Percentiles rank a stretch among this genome's conserved stretches.
These are phyloP conservation scores for Palythoa caribaeorum DNA, from an alignment of 92 coral and sea anemone species.

Conservation along the genomic window DNA sequence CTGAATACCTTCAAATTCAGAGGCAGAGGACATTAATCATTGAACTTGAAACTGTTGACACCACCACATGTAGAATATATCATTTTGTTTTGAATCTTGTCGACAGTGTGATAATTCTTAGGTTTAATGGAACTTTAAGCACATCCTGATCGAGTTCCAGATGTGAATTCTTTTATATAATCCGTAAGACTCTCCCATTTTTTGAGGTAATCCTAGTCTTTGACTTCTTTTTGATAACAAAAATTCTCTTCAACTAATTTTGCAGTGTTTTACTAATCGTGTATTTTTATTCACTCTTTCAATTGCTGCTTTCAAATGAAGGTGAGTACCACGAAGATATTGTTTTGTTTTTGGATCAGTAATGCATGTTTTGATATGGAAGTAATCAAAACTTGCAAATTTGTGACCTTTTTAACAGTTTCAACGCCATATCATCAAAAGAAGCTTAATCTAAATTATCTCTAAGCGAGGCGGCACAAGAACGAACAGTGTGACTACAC, in stretches of 20 bases:
- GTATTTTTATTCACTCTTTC: no score
- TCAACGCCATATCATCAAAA: not conserved
- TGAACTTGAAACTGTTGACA: not conserved
- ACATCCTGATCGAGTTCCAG: no score
- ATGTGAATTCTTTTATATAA: no score
- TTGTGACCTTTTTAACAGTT: not conserved
- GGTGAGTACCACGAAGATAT: not conserved
- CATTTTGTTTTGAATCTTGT: not conserved
- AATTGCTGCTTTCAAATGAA: no score
- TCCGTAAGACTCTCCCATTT: no score
- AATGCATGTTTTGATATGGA: not conserved
- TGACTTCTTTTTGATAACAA: no score
- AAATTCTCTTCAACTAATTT: no score
- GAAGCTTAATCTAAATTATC: not conserved
- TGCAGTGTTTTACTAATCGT: no score
- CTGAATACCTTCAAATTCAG: not conserved
- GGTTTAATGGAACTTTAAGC: no score
- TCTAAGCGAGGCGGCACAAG: not conserved
- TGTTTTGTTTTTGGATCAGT: not conserved
- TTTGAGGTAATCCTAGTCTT: no score
- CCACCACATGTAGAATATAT: conserved; percentile 11
- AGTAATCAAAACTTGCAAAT: not conserved
- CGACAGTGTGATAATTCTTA: no score
- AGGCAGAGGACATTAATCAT: not conserved
- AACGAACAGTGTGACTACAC: not conserved